Evolutionary conservation across 2,888 invertebrate species (phyloP).

Genomic region (Lycaena phlaeas): DNA sequence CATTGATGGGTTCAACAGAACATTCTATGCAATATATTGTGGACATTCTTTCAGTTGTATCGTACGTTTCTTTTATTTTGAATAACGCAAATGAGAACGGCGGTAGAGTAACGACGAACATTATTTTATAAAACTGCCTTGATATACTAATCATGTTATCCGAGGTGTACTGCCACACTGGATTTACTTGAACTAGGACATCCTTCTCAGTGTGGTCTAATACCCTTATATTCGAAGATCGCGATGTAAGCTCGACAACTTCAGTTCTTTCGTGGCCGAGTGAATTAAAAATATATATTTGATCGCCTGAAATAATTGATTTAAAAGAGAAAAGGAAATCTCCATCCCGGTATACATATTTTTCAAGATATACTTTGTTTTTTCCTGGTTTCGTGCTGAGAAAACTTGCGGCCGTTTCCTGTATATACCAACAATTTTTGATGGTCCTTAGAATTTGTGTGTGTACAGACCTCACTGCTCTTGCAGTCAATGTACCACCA

Average conservation of each 20-base stretch:
- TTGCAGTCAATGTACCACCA: slow-evolving; percentile 91
- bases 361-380: slow-evolving; percentile 72
- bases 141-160: slow-evolving; percentile 44
- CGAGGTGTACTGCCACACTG: slow-evolving; percentile 46
- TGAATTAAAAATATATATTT: slow-evolving; percentile 87
- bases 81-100: slow-evolving; percentile 83
- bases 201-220: slow-evolving; percentile 77
- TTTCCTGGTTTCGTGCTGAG: slow-evolving; percentile 83
- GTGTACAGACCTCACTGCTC: slow-evolving; percentile 90
- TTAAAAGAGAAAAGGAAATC: slow-evolving; percentile 48
- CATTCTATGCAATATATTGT: slow-evolving; percentile 44
- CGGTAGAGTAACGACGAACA: slow-evolving; percentile 83
- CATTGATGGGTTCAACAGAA: slow-evolving; percentile 30
- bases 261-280: slow-evolving; percentile 85
- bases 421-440: slow-evolving; percentile 54
- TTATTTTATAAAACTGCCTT: slow-evolving; percentile 70
- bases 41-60: slow-evolving; percentile 41
- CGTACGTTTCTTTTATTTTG: slow-evolving; percentile 57
- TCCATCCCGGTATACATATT: slow-evolving; percentile 52
- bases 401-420: slow-evolving; percentile 44
- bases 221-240: slow-evolving; percentile 81
- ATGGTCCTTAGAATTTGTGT: slow-evolving; percentile 60
- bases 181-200: slow-evolving; percentile 48
- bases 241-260: slow-evolving; percentile 80
- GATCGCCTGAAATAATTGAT: slow-evolving; percentile 71